phyloP scores from a whole-genome alignment of 2,888 invertebrate genomes.

The Lamellibrachia columna region DNA sequence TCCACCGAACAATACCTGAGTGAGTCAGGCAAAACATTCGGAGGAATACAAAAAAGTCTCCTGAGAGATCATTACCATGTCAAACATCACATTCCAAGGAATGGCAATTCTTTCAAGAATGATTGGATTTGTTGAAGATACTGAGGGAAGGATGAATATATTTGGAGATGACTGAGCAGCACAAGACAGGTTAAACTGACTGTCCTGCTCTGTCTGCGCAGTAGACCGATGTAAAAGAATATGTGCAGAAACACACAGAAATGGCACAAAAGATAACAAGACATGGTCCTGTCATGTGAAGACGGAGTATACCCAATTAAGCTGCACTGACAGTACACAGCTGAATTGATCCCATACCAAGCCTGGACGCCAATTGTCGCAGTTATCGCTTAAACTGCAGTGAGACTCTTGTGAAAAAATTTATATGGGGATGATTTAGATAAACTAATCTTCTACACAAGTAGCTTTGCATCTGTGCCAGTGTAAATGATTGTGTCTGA shows the following conservation, averaged over 20 bases:
- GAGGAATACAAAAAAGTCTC: too few relatives aligned
- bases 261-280: neutral
- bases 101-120: too few relatives aligned
- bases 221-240: neutral
- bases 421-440: conserved; percentile 1
- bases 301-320: neutral
- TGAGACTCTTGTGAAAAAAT: neutral
- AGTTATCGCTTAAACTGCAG: neutral
- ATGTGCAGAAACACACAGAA: neutral
- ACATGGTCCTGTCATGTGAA: neutral
- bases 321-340: neutral
- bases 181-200: neutral
- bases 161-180: neutral
- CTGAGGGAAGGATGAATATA: neutral
- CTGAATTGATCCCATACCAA: neutral
- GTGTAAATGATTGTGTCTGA: conserved; percentile 2
- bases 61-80: too few relatives aligned
- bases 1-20: too few relatives aligned
- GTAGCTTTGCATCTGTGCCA: neutral
- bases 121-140: neutral
- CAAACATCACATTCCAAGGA: too few relatives aligned
- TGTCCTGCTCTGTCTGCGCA: neutral
- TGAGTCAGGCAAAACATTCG: too few relatives aligned
- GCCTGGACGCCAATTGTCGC: neutral
- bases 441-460: neutral